These are phyloP conservation scores for Caradrina clavipalpis DNA, from an alignment of 2,888 invertebrate species.

Conservation along the genomic window DNA sequence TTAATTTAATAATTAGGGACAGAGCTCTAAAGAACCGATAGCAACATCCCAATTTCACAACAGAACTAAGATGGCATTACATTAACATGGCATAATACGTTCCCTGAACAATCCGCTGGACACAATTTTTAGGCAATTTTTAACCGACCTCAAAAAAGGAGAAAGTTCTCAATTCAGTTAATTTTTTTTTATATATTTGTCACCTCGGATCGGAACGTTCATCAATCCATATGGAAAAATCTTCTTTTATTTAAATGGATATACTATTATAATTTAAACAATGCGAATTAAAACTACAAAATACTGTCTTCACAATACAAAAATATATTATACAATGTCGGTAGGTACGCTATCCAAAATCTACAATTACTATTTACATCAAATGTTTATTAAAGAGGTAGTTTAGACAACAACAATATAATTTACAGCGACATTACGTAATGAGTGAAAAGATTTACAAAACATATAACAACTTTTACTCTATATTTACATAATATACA, in stretches of 20 bases:
- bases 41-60: too few relatives aligned
- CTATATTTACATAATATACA: conserved; percentile 62
- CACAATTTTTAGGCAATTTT: neutral
- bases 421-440: conserved; percentile 16
- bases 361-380: conserved; percentile 41
- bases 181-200: too few relatives aligned
- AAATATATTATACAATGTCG: conserved; percentile 52
- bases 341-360: conserved; percentile 19
- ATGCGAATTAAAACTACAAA: conserved; percentile 26
- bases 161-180: too few relatives aligned
- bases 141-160: too few relatives aligned
- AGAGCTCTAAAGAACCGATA: too few relatives aligned
- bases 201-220: too few relatives aligned
- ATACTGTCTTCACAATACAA: conserved; percentile 20
- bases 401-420: conserved; percentile 23
- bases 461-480: conserved; percentile 70
- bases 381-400: conserved; percentile 40
- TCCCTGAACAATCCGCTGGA: neutral
- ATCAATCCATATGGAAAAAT: too few relatives aligned
- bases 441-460: conserved; percentile 69
- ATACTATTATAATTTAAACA: neutral
- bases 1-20: too few relatives aligned
- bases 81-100: too few relatives aligned
- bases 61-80: too few relatives aligned
- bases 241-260: too few relatives aligned